phyloP scores from a whole-genome alignment of 2,113 vertebrate genomes.

The Oxygymnocypris stewartii region DNA sequence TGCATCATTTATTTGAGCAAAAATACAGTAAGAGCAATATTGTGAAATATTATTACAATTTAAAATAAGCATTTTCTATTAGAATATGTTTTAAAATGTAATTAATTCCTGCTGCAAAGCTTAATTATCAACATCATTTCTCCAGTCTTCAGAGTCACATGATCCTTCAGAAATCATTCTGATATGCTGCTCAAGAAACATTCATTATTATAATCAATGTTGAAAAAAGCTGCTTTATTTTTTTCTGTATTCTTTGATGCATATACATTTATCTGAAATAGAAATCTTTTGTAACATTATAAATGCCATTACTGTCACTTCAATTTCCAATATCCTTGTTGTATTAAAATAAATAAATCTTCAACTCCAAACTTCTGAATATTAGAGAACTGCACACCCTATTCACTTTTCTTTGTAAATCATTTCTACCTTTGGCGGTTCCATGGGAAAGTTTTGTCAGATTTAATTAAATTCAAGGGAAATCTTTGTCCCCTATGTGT shows the following conservation, averaged over 20 bases:
- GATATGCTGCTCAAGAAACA: not conserved
- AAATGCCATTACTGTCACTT: not conserved
- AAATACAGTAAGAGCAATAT: too few relatives aligned
- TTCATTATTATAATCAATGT: not conserved
- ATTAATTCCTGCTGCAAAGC: too few relatives aligned
- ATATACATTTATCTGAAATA: not conserved
- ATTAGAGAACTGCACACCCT: not conserved
- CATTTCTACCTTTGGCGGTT: not conserved
- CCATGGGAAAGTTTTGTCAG: not conserved
- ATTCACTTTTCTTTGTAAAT: not conserved
- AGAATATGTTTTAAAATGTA: too few relatives aligned
- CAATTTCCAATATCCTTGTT: not conserved
- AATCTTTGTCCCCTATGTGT: not conserved
- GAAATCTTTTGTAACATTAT: not conserved
- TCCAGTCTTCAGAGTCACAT: not conserved
- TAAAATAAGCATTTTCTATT: too few relatives aligned
- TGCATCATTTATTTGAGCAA: not conserved
- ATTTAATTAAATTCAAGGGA: not conserved
- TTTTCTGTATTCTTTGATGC: too few relatives aligned
- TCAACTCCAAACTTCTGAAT: not conserved
- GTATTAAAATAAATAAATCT: not conserved
- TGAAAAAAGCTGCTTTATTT: not conserved
- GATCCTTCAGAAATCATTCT: not conserved
- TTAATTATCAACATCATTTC: not conserved
- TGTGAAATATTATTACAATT: too few relatives aligned